Percentiles rank a stretch among this genome's conserved stretches.
Evolutionary conservation across 2,888 invertebrate genomes (phyloP).

Genomic region (Catonia carolina): DNA sequence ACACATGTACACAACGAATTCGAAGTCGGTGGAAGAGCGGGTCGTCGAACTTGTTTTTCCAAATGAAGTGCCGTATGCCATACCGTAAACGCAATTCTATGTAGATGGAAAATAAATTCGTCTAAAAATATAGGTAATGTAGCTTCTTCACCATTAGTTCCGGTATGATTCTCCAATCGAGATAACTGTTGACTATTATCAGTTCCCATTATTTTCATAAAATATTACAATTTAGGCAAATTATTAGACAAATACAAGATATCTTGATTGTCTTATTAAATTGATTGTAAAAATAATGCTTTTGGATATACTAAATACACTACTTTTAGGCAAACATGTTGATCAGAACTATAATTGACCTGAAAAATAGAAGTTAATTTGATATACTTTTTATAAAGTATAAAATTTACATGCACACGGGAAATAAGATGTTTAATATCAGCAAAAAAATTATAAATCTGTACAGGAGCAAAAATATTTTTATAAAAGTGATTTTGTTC

Average conservation of each 20-base stretch:
- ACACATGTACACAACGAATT: too few relatives aligned
- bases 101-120: constrained; percentile 59
- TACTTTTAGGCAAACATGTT: not conserved
- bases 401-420: too few relatives aligned
- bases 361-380: too few relatives aligned
- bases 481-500: too few relatives aligned
- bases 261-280: not conserved
- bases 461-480: too few relatives aligned
- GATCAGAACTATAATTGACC: too few relatives aligned
- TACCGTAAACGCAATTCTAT: constrained; percentile 64
- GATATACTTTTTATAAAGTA: too few relatives aligned
- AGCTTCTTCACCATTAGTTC: not conserved
- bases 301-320: not conserved
- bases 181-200: constrained; percentile 17
- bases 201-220: constrained; percentile 17
- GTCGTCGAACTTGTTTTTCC: constrained; percentile 46
- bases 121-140: constrained; percentile 34
- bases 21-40: not conserved
- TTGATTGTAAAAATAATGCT: too few relatives aligned
- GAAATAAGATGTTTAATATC: too few relatives aligned
- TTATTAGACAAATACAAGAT: not conserved
- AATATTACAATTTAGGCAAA: too few relatives aligned
- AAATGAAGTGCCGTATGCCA: constrained; percentile 68
- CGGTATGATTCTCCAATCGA: constrained; percentile 4
- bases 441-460: too few relatives aligned